Evolutionary conservation across 2,888 invertebrate genomes (phyloP), one percentile per base, ranked within the genome.

Genomic region (Iphiclides podalirius): DNA sequence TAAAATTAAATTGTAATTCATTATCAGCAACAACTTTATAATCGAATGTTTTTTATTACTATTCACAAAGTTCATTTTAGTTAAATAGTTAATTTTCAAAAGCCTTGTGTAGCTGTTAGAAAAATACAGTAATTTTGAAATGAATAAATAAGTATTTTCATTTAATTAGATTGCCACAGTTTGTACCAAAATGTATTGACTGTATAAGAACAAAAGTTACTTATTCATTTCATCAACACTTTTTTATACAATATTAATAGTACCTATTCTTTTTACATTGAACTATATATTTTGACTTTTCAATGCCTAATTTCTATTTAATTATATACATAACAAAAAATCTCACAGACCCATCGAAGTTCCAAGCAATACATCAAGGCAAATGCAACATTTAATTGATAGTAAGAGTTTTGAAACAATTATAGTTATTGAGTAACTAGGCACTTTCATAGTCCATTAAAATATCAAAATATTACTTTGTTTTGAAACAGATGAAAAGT

Each of bases 371-470:
- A 31, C 31, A 31, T 31, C 2, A 11, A 31, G n/a, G 12, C n/a
- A 31, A 31, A 31, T 31, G 31, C 8, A 4, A 28, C n/a, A 28
- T 34, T 20, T 3, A 12, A 35, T 16, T 41, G 16, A 6, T 26
- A 40, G 8, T 12, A 20, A 4, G 8, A 42, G 16, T 35, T 40
- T 23, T 28, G 13, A 41, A 17, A 37, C 7, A 47, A 41, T 16
- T 41, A 36, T 35, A 42, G 12, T 12, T 35, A 40, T 48, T 23
- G 36, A 43, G 38, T 43, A 48, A 41, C 49, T 49, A 49, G 49
- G 49, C 49, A 49, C 49, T 49, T 49, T 23, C n/a, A 12, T 31
- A 36, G 17, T 37, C 7, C 9, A 43, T 49, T 47, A 42, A 36
- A 42, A 36, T 44, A 12, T 12, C 23, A 16, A 26, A 13, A 23